phyloP scores from a whole-genome alignment of 1,140 invertebrate genomes.

The Musca vetustissima region DNA sequence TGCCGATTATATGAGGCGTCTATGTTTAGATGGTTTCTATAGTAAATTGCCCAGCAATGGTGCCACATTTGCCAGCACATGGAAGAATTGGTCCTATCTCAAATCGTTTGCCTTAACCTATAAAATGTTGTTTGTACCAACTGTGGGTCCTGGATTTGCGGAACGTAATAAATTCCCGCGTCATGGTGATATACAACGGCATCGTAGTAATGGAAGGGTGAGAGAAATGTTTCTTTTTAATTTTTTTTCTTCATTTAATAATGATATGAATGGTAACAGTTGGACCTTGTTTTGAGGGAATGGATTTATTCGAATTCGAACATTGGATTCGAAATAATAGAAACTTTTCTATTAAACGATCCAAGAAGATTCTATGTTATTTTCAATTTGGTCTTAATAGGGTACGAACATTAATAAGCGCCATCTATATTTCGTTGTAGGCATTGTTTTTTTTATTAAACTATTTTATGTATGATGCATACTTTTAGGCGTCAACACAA shows the following conservation, averaged over 20 bases:
- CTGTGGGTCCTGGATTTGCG: conserved; percentile 64
- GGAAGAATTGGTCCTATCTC: conserved; percentile 66
- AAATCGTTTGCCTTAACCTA: conserved; percentile 62
- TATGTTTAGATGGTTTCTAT: conserved; percentile 66
- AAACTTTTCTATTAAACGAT: no score
- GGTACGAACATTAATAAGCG: no score
- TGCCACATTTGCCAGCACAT: conserved; percentile 64
- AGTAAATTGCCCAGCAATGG: conserved; percentile 65
- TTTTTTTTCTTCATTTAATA: not conserved
- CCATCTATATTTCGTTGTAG: no score
- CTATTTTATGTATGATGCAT: no score
- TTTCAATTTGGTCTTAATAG: no score
- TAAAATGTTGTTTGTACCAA: conserved; percentile 62
- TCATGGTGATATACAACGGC: conserved; percentile 60
- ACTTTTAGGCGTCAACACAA: no score
- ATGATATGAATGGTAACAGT: not conserved
- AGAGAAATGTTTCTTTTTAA: not conserved
- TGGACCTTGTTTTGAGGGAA: not conserved
- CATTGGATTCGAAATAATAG: no score
- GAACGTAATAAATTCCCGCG: conserved; percentile 62
- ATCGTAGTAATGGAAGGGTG: conserved; percentile 60
- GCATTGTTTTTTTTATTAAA: no score
- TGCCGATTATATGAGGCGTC: conserved; percentile 52
- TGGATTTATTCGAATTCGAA: no score
- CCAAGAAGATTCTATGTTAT: no score